These are phyloP conservation scores for Eudasyphora cyanicolor DNA, from an alignment of 2,888 invertebrate species.

Conservation along the genomic window DNA sequence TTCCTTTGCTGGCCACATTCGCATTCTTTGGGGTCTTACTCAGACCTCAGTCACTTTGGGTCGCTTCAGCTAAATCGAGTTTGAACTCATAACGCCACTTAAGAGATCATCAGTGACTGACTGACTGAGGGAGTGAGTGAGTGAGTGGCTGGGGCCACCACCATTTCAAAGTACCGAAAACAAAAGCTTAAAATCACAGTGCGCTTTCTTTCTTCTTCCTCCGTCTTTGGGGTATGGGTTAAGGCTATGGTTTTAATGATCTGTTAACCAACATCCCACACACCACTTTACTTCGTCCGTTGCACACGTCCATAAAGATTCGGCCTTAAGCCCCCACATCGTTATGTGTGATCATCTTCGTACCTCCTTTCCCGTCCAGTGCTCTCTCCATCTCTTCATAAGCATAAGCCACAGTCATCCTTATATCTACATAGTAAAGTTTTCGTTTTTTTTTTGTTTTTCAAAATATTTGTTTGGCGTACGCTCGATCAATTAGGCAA, in stretches of 20 bases:
- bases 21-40: conserved; percentile 56
- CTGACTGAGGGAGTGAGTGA: no score
- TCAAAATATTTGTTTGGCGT: conserved; percentile 74
- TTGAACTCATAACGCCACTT: conserved; percentile 68
- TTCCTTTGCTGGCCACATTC: conserved; percentile 17
- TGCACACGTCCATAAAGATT: conserved; percentile 48
- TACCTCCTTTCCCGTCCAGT: not conserved
- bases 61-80: conserved; percentile 23
- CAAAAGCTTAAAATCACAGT: conserved; percentile 47
- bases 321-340: conserved; percentile 43
- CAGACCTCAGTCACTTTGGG: conserved; percentile 37
- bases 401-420: conserved; percentile 21
- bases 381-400: conserved; percentile 34
- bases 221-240: conserved; percentile 17
- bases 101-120: conserved; percentile 55
- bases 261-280: conserved; percentile 65
- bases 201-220: conserved; percentile 23
- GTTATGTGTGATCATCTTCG: not conserved
- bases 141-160: no score
- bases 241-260: conserved; percentile 65
- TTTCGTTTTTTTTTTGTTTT: no score
- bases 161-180: conserved; percentile 62
- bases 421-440: no score
- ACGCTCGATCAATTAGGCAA: conserved; percentile 79
- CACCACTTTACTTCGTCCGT: not conserved